Evolutionary conservation across 2,888 invertebrate genomes (phyloP).

Genomic region (Ceramica pisi): DNA sequence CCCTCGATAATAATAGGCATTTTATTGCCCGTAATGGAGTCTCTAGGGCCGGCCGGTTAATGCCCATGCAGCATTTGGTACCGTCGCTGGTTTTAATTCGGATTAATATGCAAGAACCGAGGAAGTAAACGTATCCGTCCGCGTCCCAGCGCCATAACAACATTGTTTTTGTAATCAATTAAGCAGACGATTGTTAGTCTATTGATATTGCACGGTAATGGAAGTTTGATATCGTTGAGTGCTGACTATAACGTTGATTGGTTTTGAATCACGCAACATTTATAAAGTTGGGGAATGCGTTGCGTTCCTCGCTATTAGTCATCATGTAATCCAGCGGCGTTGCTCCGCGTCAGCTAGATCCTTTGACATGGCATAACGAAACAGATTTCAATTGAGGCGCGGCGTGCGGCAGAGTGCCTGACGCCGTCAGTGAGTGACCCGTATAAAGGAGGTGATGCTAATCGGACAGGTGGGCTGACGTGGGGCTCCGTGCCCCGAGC

Average conservation of each 20-base stretch:
- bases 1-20: slow-evolving; percentile 91
- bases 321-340: slow-evolving; percentile 83
- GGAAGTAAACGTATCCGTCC: slow-evolving; percentile 75
- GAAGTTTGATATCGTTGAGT: slow-evolving; percentile 84
- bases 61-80: slow-evolving; percentile 84
- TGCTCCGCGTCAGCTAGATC: slow-evolving; percentile 83
- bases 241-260: slow-evolving; percentile 85
- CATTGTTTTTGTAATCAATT: slow-evolving; percentile 87
- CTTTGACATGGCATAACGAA: slow-evolving; percentile 87
- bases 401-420: slow-evolving; percentile 70
- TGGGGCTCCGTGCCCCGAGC: slow-evolving; percentile 71
- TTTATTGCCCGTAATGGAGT: slow-evolving; percentile 91
- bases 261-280: slow-evolving; percentile 82
- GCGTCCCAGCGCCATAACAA: slow-evolving; percentile 59
- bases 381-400: slow-evolving; percentile 87
- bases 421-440: slow-evolving; percentile 83
- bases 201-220: slow-evolving; percentile 80
- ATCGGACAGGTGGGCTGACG: slow-evolving; percentile 89
- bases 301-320: slow-evolving; percentile 80
- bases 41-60: slow-evolving; percentile 89
- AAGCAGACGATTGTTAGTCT: slow-evolving; percentile 79
- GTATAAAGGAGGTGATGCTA: slow-evolving; percentile 87
- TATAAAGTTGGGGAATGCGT: slow-evolving; percentile 71
- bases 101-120: slow-evolving; percentile 85
- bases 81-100: slow-evolving; percentile 86